Evolutionary conservation across 2,888 invertebrate species (phyloP).

Genomic region (Alloplasta piceator): DNA sequence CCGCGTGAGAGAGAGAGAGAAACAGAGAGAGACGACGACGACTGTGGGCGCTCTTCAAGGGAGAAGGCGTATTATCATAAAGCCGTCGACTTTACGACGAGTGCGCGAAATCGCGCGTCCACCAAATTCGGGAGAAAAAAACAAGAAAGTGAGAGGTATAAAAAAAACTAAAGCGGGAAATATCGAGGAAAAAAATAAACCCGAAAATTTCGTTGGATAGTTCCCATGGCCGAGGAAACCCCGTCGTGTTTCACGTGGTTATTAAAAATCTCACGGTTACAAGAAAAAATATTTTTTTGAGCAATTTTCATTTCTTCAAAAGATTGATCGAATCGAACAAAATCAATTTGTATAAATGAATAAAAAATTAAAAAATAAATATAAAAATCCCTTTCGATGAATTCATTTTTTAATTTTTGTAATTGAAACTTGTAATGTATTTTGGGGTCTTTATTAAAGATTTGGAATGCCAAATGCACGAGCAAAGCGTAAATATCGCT

Average conservation of each 20-base stretch:
- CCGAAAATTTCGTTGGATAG: slow-evolving; percentile 56
- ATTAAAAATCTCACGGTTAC: slow-evolving; percentile 79
- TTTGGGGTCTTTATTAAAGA: too few species aligned
- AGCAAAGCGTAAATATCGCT: too few species aligned
- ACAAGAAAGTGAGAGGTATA: neutral
- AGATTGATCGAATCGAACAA: too few species aligned
- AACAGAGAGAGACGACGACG: slow-evolving; percentile 44
- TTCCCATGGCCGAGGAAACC: slow-evolving; percentile 69
- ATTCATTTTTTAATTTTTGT: too few species aligned
- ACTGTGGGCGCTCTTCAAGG: neutral
- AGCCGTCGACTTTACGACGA: slow-evolving; percentile 80
- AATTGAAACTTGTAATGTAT: too few species aligned
- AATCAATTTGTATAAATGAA: neutral
- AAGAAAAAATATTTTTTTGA: slow-evolving; percentile 71
- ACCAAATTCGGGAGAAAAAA: slow-evolving; percentile 60
- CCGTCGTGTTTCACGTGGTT: slow-evolving; percentile 78
- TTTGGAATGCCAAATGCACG: too few species aligned
- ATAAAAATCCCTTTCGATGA: too few species aligned
- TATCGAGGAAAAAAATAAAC: slow-evolving; percentile 22
- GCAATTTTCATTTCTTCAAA: neutral
- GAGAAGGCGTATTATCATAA: slow-evolving; percentile 79
- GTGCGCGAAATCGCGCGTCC: slow-evolving; percentile 74
- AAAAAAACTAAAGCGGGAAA: slow-evolving; percentile 31
- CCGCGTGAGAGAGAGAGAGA: slow-evolving; percentile 44
- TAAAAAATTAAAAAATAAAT: neutral